Evolutionary conservation across 2,888 invertebrate genomes (phyloP), one percentile per base, ranked within the genome.

Genomic region (Pheosia tremula): DNA sequence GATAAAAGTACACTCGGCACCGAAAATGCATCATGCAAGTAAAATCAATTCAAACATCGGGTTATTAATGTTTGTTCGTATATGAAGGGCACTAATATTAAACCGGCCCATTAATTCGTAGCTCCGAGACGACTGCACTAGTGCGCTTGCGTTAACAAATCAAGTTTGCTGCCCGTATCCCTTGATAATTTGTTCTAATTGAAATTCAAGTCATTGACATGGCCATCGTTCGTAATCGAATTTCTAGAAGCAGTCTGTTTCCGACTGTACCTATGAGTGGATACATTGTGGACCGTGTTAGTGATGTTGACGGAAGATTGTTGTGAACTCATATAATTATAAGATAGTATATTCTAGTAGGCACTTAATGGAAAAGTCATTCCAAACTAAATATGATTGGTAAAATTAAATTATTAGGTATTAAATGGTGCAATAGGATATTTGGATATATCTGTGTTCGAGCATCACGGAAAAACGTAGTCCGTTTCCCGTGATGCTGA

Each of bases 151-250:
- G 87, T 84, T 81, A 81, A 84, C 89, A 92, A 92, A 91, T 92
- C 92, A 88, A 90, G 92, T 93, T 93, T 88, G 83, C 83, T 83
- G 82, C 80, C 78, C 84, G 84, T 84, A 88, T 93, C 93, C 93
- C 93, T 95, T 94, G 93, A 90, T 93, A 93, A 93, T 93, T 91
- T 91, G 92, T 92, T 91, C 92, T 95, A 95, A 95, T 95, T 95
- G 95, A 95, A 95, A 95, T 95, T 95, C 95, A 94, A 95, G 94
- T 95, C 95, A 95, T 94, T 94, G 95, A 94, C 94, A 92, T 94
- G 93, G 90, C 87, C 91, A 92, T 87, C 90, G 87, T 88, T 78
- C 86, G 88, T 95, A 94, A 94, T 94, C 92, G 89, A 94, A 92
- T 94, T 90, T 85, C 87, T 83, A 77, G 80, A 81, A 83, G 83